phyloP scores from a whole-genome alignment of 2,797 vertebrate species.

The Phoebastria nigripes region DNA sequence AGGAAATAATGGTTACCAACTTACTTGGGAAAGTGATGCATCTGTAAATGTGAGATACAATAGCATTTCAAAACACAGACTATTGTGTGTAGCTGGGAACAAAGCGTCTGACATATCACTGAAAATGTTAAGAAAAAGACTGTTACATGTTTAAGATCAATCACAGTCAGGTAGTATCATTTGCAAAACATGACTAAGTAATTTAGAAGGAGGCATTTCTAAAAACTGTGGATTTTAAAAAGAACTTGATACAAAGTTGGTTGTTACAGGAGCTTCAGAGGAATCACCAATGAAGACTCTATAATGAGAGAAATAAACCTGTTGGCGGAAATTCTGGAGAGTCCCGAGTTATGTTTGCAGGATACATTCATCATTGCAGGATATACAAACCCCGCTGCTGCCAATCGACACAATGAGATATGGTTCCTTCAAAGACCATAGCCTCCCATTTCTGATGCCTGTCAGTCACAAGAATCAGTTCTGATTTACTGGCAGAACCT shows the following conservation, averaged over 20 bases:
- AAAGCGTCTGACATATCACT: accelerated
- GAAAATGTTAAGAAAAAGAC: neutral
- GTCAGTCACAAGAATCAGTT: neutral
- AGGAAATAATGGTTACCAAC: neutral
- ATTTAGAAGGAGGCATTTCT: neutral
- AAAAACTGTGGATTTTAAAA: neutral
- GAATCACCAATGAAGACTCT: conserved; percentile 84
- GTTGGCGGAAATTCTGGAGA: conserved; percentile 80
- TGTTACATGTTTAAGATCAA: neutral
- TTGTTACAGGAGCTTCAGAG: conserved; percentile 79
- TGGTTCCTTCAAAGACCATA: conserved; percentile 85
- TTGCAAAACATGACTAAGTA: neutral
- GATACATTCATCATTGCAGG: conserved; percentile 86
- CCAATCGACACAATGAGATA: conserved; percentile 84
- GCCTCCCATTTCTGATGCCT: neutral
- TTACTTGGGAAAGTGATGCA: neutral
- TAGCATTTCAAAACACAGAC: neutral
- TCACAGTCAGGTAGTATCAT: neutral
- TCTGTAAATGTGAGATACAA: neutral
- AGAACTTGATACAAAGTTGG: neutral
- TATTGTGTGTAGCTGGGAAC: accelerated
- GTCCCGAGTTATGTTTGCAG: conserved; percentile 67
- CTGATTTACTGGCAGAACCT: neutral
- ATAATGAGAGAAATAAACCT: conserved; percentile 80
- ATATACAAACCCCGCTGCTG: conserved; percentile 87